Base-by-base conservation (phyloP, 2,797 vertebrate species). In the Rhynchonycteris naso region DNA sequence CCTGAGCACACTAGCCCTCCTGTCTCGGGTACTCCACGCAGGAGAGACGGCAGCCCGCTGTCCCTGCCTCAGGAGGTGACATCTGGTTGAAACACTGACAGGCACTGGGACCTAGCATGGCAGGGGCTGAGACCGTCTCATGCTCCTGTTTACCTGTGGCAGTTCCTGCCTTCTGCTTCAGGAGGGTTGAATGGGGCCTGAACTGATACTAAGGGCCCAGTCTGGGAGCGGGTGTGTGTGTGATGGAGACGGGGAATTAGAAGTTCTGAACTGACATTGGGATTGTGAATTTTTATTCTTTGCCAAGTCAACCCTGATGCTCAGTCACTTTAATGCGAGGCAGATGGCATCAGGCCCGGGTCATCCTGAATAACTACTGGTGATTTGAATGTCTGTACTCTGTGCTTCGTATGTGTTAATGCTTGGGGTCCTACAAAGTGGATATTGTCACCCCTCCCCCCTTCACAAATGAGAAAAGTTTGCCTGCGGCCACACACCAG, bases 11-110 rank as follows among this genome's bases (percentile, higher is more conserved):
- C 11, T 24, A 24, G 3, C 24, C 28, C 14, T 66, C 71, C 16
- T 3, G 1, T 30, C 28, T 35, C 0, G 1, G 22, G 21, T 3
- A 21, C 22, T 30, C n/a, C 26, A 14, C 21, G 2, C 33, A 2
- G 69, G 59, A 59, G n/a, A 6, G 38, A 1, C 7, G 3, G 58
- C 28, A 43, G 22, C 12, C 43, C 19, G 1, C 4, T 2, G 19
- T 35, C 35, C 22, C 43, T 43, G 79, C 58, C 58, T 30, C 4
- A 0, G 63, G 71, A 26, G 65, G 72, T 38, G 66, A 18, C 54
- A 16, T 22, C 59, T 14, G 30, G 11, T 3, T 33, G 93, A 33
- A 28, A 33, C 9, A 4, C 0, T 4, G 26, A 43, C 50, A 26
- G 30, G 12, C 28, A 66, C 14, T 22, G 22, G 1, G 56, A 12